Conservation (phyloP, 2,797 vertebrate genomes). For the Acropternis orthonyx region DNA sequence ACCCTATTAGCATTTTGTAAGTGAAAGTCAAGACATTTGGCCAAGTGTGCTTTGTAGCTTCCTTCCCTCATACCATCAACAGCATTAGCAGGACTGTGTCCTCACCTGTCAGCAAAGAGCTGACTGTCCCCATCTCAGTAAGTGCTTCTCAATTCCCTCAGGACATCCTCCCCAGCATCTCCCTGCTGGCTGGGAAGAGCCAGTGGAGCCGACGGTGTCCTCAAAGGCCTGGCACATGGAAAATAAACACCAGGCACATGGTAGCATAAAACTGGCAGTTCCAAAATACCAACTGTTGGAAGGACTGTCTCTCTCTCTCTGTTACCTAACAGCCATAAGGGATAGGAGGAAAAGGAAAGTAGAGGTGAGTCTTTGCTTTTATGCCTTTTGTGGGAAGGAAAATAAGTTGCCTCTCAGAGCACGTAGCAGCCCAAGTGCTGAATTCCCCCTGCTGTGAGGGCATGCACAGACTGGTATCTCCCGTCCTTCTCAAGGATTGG, state of each 20-base stretch:
- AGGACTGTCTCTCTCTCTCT: neutral
- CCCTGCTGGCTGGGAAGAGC: accelerated
- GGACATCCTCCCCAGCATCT: neutral
- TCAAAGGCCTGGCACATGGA: neutral
- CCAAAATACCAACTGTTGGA: accelerated
- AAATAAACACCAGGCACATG: neutral
- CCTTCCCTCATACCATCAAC: neutral
- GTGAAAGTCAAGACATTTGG: neutral
- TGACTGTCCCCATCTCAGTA: neutral
- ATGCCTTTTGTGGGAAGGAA: neutral
- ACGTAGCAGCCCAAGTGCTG: neutral
- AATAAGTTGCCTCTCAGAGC: neutral
- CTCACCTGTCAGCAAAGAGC: neutral
- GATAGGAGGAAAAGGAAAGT: neutral
- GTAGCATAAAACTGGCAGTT: neutral
- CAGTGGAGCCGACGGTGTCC: accelerated
- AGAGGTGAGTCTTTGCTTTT: neutral
- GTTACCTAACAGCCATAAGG: neutral
- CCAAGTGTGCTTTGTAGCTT: neutral
- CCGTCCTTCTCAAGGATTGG: accelerated
- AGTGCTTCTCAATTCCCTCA: accelerated
- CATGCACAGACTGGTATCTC: neutral
- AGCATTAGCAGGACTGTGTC: neutral
- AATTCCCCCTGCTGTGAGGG: too few relatives aligned
- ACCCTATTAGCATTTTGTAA: conserved; percentile 43